Evolutionary conservation across 2,888 invertebrate species (phyloP), one percentile per base, ranked within the genome.

Genomic region (Parasteatoda lunata): DNA sequence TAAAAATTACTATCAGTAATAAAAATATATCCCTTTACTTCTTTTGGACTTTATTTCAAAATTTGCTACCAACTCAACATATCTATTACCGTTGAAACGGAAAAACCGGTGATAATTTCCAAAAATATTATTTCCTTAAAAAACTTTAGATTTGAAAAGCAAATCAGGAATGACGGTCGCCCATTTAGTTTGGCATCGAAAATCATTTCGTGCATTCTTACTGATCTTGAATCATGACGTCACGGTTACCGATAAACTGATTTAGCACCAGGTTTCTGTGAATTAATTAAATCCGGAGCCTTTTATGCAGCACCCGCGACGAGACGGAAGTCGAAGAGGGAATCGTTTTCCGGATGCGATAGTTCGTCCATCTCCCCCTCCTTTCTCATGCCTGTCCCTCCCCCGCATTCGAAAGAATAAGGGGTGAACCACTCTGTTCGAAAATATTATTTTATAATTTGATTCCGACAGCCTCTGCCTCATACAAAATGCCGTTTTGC

Each of bases 271-370:
- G 66, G 77, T 66, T 80, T 49, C 82, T 84, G 79, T 75, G 84
- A 85, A 85, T 85, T 85, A 85, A 85, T 85, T 85, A 85, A 85
- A 85, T 79, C 73, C 78, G 65, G 71, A 65, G 71, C 73, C 84
- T 84, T 79, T 84, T 73, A 75, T 68, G 69, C 48, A 6, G 54
- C 81, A 73, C 59, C 59, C 59, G n/a, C 59, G 79, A 51, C 64
- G 51, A 75, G 75, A 64, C 79, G 84, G 79, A 75, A 85, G 84
- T 70, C 79, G 65, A 65, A 73, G 77, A 84, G 77, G 84, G 84
- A 85, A 85, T 85, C 79, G 79, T 70, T 85, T 85, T 85, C 84
- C 84, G 72, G 64, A 75, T 69, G 80, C 65, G 80, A 80, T 80
- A 80, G 52, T 73, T 66, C 78, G 59, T 52, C 80, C 66, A 66